Conservation (phyloP, 2,113 vertebrate species). For the Saccopteryx bilineata region DNA sequence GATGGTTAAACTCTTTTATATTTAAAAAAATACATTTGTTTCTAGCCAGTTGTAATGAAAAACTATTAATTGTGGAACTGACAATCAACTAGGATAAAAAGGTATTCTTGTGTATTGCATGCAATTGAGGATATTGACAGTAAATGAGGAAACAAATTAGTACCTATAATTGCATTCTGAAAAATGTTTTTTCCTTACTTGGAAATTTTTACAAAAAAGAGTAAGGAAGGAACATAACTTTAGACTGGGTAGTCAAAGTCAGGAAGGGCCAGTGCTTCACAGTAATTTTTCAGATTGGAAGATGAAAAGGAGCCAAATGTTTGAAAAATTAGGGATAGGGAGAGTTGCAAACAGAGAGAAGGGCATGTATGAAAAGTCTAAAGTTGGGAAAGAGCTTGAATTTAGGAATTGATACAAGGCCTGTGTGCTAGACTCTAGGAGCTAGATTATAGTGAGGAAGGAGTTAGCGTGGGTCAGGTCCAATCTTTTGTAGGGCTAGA, state of each 20-base stretch:
- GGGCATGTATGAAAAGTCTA: not conserved
- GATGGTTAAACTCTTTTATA: not conserved
- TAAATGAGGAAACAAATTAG: not conserved
- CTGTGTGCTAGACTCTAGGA: not conserved
- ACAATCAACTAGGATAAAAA: not conserved
- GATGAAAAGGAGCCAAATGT: not conserved
- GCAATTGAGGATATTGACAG: not conserved
- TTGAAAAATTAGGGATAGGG: not conserved
- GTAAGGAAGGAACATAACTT: not conserved
- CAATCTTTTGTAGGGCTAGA: not conserved
- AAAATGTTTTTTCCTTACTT: conserved; percentile 19
- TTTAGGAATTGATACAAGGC: not conserved
- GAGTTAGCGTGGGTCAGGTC: not conserved
- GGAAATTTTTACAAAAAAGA: conserved; percentile 22
- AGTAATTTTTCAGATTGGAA: not conserved
- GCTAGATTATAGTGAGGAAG: not conserved
- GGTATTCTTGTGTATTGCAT: not conserved
- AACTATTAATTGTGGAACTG: not conserved
- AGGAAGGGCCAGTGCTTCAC: not conserved
- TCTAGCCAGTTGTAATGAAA: not conserved
- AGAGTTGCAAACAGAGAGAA: not conserved
- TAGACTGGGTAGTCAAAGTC: conserved; percentile 21
- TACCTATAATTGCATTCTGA: not conserved
- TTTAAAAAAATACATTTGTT: not conserved
- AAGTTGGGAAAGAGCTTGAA: not conserved